These are phyloP conservation scores for Nephrotoma guestfalica DNA, from an alignment of 2,888 invertebrate genomes.

Conservation along the genomic window DNA sequence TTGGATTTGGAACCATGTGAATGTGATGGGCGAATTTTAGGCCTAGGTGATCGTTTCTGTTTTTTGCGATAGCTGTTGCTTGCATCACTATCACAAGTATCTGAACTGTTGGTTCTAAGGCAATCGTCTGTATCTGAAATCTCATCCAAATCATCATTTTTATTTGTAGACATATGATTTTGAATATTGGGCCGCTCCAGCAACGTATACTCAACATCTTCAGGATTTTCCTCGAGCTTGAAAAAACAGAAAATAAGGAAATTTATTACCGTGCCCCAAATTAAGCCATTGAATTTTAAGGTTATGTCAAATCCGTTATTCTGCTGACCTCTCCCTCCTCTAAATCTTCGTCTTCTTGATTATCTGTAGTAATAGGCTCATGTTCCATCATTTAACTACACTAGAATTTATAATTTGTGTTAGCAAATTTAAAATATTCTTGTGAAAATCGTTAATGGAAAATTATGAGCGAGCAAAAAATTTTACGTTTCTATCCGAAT, in stretches of 20 bases:
- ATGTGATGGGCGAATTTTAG: neutral
- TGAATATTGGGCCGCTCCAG: slow-evolving; percentile 21
- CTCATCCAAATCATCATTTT: neutral
- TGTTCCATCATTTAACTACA: slow-evolving; percentile 35
- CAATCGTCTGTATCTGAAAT: neutral
- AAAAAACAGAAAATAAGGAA: slow-evolving; percentile 6
- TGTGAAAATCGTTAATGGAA: neutral
- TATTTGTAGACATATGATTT: neutral
- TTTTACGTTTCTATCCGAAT: neutral
- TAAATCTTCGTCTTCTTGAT: slow-evolving; percentile 42
- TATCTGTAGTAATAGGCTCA: slow-evolving; percentile 40
- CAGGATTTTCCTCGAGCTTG: neutral
- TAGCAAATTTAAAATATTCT: neutral
- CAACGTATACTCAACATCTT: slow-evolving; percentile 28
- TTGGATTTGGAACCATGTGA: slow-evolving; percentile 22
- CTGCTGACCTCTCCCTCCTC: slow-evolving; percentile 51
- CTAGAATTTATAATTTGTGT: neutral
- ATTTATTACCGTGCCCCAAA: neutral
- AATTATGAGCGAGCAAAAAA: neutral
- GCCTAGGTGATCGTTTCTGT: neutral
- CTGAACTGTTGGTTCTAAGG: slow-evolving; percentile 12
- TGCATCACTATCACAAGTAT: slow-evolving; percentile 24
- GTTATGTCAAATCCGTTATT: neutral
- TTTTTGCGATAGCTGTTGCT: slow-evolving; percentile 16
- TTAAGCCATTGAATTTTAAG: neutral